phyloP scores from a whole-genome alignment of 2,797 vertebrate genomes.

The Podargus strigoides region DNA sequence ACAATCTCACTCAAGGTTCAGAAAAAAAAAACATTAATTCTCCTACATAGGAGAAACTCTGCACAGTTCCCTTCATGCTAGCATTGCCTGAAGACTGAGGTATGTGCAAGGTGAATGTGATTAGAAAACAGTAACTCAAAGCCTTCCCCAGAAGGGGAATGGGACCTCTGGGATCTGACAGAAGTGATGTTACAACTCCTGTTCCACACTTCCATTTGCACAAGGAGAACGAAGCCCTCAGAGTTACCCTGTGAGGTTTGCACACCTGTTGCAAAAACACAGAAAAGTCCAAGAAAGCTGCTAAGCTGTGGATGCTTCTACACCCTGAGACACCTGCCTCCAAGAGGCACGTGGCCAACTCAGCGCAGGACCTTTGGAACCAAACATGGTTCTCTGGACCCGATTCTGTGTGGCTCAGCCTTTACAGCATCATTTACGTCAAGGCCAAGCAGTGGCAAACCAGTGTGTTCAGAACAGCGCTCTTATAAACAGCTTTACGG shows the following conservation, averaged over 20 bases:
- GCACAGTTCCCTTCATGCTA: not conserved
- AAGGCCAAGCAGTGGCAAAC: not conserved
- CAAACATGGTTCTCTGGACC: not conserved
- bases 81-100: slow-evolving; percentile 18
- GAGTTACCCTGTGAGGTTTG: not conserved
- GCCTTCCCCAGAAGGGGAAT: slow-evolving; percentile 17
- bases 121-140: slow-evolving; percentile 47
- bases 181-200: not conserved
- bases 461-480: not conserved
- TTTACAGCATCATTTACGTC: not conserved
- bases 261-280: not conserved
- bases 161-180: not conserved
- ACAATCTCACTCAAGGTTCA: not conserved
- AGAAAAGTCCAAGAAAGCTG: not conserved
- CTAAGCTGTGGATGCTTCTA: not conserved
- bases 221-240: not conserved
- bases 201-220: not conserved
- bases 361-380: slow-evolving; percentile 15
- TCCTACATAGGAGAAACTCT: not conserved
- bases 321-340: not conserved
- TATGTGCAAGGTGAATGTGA: slow-evolving; percentile 38
- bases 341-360: not conserved
- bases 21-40: not conserved
- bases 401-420: not conserved
- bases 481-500: not conserved